Evolutionary conservation across 2,797 vertebrate genomes (phyloP).

Genomic region (Borostomias antarcticus): DNA sequence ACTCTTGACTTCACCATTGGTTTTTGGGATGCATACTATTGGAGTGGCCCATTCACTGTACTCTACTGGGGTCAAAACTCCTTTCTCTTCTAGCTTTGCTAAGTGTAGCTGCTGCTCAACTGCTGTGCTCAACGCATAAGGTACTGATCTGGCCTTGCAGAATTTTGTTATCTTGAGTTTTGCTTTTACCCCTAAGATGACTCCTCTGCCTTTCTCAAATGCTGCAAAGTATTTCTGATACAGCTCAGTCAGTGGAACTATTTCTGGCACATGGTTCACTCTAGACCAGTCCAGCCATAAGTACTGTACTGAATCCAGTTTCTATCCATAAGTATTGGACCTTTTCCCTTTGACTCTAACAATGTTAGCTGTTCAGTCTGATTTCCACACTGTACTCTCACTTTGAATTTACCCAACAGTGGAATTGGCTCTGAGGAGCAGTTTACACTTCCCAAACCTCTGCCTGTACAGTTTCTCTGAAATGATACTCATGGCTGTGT

Average conservation of each 20-base stretch:
- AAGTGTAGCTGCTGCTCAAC: no score
- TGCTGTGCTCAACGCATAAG: no score
- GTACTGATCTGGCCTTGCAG: no score
- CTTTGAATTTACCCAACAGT: neutral
- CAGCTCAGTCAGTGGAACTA: no score
- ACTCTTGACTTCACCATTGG: neutral
- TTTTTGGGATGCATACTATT: neutral
- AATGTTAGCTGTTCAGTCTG: neutral
- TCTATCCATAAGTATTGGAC: conserved; percentile 18
- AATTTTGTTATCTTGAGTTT: neutral
- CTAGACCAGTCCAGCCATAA: no score
- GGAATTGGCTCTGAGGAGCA: neutral
- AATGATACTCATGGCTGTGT: conserved; percentile 12
- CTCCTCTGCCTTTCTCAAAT: no score
- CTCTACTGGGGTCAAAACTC: neutral
- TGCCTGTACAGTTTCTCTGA: conserved; percentile 5
- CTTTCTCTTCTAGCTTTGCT: no score
- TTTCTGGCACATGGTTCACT: no score
- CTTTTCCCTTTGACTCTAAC: conserved; percentile 9
- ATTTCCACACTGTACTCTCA: neutral
- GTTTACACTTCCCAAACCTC: neutral
- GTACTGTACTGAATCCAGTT: conserved; percentile 21
- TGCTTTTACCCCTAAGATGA: no score
- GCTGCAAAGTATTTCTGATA: no score
- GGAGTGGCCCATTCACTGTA: conserved; percentile 6